These are phyloP conservation scores for Diglossa brunneiventris DNA, from an alignment of 2,113 vertebrate genomes.

Conservation along the genomic window DNA sequence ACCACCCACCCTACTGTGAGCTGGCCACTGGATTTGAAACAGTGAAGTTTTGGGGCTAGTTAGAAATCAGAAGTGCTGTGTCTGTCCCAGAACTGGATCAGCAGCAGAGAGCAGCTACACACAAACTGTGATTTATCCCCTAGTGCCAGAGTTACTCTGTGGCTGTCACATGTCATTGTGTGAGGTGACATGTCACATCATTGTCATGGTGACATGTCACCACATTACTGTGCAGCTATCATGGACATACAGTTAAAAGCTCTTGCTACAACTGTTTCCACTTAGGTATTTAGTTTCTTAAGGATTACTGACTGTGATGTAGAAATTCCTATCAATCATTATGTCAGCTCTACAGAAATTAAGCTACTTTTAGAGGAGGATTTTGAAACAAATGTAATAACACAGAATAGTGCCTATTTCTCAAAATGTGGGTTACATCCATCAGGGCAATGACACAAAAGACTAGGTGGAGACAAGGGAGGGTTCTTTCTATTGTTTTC, in stretches of 20 bases:
- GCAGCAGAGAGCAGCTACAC: not conserved
- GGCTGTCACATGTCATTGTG: slow-evolving; percentile 49
- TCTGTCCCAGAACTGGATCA: not conserved
- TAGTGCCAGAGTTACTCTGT: slow-evolving; percentile 33
- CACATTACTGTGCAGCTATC: slow-evolving; percentile 27
- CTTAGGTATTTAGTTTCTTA: slow-evolving; percentile 62
- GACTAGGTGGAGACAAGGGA: slow-evolving; percentile 18
- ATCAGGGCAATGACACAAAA: slow-evolving; percentile 38
- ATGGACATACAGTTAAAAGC: slow-evolving; percentile 48
- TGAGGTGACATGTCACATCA: slow-evolving; percentile 60
- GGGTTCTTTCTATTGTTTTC: slow-evolving; percentile 27
- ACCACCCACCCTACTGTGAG: not conserved
- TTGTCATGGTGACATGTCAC: slow-evolving; percentile 55
- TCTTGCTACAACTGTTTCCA: slow-evolving; percentile 39
- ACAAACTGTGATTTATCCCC: not conserved
- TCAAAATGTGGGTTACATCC: slow-evolving; percentile 48
- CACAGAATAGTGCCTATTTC: slow-evolving; percentile 32
- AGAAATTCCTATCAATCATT: slow-evolving; percentile 65
- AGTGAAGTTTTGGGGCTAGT: not conserved
- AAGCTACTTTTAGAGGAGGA: slow-evolving; percentile 52
- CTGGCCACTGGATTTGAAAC: not conserved
- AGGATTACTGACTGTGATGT: slow-evolving; percentile 62
- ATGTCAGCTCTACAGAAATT: slow-evolving; percentile 56
- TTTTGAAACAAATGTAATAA: slow-evolving; percentile 62
- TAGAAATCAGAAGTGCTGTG: not conserved